phyloP scores from a whole-genome alignment of 2,113 vertebrate species.

The Callaeas wilsoni region DNA sequence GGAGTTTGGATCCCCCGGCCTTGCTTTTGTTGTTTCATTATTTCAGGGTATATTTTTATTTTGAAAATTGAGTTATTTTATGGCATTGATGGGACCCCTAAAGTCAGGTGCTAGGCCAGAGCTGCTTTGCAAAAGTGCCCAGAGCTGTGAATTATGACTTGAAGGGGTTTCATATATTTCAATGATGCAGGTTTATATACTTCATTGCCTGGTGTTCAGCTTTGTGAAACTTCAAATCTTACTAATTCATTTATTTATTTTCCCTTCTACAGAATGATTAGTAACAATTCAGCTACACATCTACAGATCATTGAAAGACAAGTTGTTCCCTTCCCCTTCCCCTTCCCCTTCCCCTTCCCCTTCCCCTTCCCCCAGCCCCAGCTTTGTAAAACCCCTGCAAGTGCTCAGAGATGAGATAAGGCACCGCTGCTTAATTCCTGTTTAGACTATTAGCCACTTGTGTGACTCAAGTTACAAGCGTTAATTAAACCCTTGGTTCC shows the following conservation, averaged over 20 bases:
- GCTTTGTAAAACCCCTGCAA: too few species aligned
- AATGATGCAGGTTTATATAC: not conserved
- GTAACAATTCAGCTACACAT: not conserved
- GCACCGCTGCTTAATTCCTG: not conserved
- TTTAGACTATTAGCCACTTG: not conserved
- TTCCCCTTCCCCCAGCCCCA: too few species aligned
- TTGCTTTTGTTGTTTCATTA: not conserved
- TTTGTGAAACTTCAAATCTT: not conserved
- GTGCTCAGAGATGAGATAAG: too few species aligned
- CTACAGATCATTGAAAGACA: not conserved
- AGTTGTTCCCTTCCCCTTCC: too few species aligned
- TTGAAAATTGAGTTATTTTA: not conserved
- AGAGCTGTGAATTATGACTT: not conserved
- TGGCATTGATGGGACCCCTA: not conserved
- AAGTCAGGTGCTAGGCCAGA: not conserved
- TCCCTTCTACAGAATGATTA: not conserved
- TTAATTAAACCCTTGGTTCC: slow-evolving; percentile 2
- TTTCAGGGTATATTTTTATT: not conserved
- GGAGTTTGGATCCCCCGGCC: not conserved
- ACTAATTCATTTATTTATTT: not conserved
- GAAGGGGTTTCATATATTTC: not conserved
- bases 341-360: too few species aligned
- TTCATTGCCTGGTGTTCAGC: not conserved
- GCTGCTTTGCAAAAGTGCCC: not conserved
- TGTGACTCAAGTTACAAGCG: not conserved